Evolutionary conservation across 2,113 vertebrate genomes (phyloP), one percentile per base, ranked within the genome.

Genomic region (Lontra canadensis): DNA sequence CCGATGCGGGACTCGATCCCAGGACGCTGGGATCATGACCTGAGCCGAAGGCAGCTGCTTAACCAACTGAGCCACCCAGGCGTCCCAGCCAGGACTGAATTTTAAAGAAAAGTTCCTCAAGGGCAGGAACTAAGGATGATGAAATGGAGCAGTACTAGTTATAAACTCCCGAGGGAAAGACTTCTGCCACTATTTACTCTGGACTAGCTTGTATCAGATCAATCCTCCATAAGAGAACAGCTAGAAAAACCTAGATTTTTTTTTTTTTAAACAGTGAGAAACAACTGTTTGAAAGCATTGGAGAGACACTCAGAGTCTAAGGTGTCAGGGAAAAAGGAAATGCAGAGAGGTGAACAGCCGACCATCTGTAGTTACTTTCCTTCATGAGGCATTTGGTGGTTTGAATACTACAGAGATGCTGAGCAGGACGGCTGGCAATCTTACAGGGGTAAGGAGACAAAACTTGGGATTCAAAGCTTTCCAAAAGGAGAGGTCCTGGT

Each of bases 41-140:
- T n/a, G n/a, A n/a, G n/a, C n/a, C n/a, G n/a, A n/a, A n/a, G n/a
- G n/a, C n/a, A n/a, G n/a, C n/a, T n/a, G n/a, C n/a, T n/a, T n/a
- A n/a, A n/a, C n/a, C n/a, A n/a, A n/a, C n/a, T n/a, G n/a, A n/a
- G n/a, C n/a, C n/a, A n/a, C n/a, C n/a, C n/a, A n/a, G n/a, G n/a
- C n/a, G n/a, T n/a, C n/a, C n/a, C 59, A 61, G 25, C 59, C 25
- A 26, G 25, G 9, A 34, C 42, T 69, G 31, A 86, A 59, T 95
- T 96, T 96, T 90, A 88, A 92, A 89, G 74, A 44, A 86, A 82
- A 93, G 57, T 8, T 82, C 59, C 39, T 61, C 15, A 74, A 59
- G 21, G n/a, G 0, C 11, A 79, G 44, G 42, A 93, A 52, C 6
- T 29, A 74, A 92, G 73, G 44, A 31, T 92, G 44, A 31, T 73